A percentile compares a stretch with the other conserved stretches of the same genome.
Conservation (phyloP, 2,113 vertebrate genomes). For the Bufo bufo region DNA sequence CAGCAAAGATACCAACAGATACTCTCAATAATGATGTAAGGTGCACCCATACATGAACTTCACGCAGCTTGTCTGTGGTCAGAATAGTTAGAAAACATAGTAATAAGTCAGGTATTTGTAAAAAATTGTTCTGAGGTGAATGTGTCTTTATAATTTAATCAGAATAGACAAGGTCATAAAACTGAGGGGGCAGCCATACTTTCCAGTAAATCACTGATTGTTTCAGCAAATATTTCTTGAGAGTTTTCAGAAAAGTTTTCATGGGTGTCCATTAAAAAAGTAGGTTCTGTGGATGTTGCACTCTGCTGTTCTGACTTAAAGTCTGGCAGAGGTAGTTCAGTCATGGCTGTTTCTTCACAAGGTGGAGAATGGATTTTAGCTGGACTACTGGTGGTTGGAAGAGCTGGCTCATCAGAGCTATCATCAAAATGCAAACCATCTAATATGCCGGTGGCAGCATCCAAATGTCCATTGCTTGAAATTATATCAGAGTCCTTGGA, state of each 20-base stretch:
- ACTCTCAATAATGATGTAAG: background rate
- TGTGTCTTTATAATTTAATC: background rate
- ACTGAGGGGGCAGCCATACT: constrained; percentile 58
- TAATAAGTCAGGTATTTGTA: background rate
- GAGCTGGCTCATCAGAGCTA: constrained; percentile 58
- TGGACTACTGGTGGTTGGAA: constrained; percentile 47
- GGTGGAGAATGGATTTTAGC: constrained; percentile 30
- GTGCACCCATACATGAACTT: background rate
- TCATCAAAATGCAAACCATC: constrained; percentile 51
- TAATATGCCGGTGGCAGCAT: constrained; percentile 52
- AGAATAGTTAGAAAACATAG: background rate
- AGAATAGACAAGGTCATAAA: background rate
- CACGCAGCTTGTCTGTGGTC: background rate
- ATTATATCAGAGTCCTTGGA: constrained; percentile 55
- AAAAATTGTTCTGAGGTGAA: background rate
- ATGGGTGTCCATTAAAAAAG: constrained; percentile 67
- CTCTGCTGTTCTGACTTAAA: constrained; percentile 64
- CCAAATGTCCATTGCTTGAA: constrained; percentile 50
- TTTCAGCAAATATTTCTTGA: constrained; percentile 43
- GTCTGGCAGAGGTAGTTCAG: constrained; percentile 59
- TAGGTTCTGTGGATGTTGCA: constrained; percentile 60
- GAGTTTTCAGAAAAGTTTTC: constrained; percentile 67
- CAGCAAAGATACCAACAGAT: too few species aligned
- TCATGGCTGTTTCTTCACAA: constrained; percentile 61
- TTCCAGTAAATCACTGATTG: constrained; percentile 58